A percentile compares a stretch with the other conserved stretches of the same genome.
Evolutionary conservation across 2,888 invertebrate genomes (phyloP).

Genomic region (Ophion ellenae): DNA sequence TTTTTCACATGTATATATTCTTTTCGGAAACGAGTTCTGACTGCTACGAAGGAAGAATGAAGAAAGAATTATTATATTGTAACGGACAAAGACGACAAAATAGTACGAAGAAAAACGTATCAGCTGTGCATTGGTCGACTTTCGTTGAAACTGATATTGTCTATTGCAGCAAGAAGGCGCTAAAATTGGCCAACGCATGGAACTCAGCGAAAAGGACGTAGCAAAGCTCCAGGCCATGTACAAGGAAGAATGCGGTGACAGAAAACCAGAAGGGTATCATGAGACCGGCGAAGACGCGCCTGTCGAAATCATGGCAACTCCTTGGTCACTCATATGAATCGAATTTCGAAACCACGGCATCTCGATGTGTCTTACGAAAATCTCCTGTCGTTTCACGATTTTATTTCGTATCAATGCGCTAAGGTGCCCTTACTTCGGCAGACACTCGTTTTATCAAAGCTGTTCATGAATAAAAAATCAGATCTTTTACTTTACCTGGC

Average conservation of each 20-base stretch:
- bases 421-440: too few relatives aligned
- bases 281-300: conserved; percentile 17
- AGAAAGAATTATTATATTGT: too few relatives aligned
- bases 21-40: neutral
- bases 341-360: neutral
- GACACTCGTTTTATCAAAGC: neutral
- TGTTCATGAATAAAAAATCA: neutral
- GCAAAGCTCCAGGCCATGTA: conserved; percentile 87
- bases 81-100: too few relatives aligned
- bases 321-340: neutral
- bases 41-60: neutral
- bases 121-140: neutral
- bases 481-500: neutral
- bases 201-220: conserved; percentile 86
- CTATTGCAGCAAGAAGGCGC: conserved; percentile 83
- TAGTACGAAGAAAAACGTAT: neutral
- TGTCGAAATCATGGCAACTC: conserved; percentile 4
- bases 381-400: too few relatives aligned
- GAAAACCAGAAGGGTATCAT: conserved; percentile 55
- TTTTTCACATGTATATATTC: neutral
- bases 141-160: conserved; percentile 18
- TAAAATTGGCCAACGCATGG: conserved; percentile 86
- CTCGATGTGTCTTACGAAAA: neutral
- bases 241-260: conserved; percentile 78
- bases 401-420: too few relatives aligned